phyloP scores from a whole-genome alignment of 2,888 invertebrate species.

The Apamea epomidion region DNA sequence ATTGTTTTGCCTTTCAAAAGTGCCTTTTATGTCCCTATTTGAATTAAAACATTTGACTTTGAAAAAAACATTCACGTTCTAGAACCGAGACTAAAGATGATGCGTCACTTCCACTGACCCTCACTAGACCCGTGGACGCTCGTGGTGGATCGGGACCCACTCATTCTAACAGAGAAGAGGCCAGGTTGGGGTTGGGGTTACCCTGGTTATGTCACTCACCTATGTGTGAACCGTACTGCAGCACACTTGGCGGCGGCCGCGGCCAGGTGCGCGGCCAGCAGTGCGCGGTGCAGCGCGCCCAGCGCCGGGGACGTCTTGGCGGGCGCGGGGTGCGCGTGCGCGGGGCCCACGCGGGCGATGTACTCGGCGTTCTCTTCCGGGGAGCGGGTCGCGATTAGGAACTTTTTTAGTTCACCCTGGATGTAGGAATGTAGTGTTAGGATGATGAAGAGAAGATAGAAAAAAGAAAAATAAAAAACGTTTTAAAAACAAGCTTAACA shows the following conservation, averaged over 20 bases:
- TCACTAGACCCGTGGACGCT: background rate
- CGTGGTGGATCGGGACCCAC: background rate
- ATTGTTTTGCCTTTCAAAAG: too few species aligned
- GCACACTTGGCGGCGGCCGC: conserved; percentile 90
- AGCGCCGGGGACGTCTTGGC: conserved; percentile 87
- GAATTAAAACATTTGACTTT: too few species aligned
- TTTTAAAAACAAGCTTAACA: too few species aligned
- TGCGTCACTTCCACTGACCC: background rate
- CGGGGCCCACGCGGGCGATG: conserved; percentile 72
- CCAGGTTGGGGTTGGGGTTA: too few species aligned
- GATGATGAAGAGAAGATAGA: background rate
- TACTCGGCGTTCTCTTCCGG: conserved; percentile 79
- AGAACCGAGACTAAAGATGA: too few species aligned
- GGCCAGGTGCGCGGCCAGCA: conserved; percentile 94
- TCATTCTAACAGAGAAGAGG: background rate
- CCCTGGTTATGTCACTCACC: background rate
- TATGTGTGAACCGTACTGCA: conserved; percentile 89
- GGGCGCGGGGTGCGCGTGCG: conserved; percentile 63
- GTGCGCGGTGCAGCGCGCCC: conserved; percentile 92
- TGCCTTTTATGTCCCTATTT: too few species aligned
- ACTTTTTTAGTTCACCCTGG: conserved; percentile 98
- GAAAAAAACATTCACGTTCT: too few species aligned
- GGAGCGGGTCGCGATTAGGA: conserved; percentile 93
- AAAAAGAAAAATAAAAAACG: background rate
- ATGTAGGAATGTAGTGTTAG: background rate